Evolutionary conservation across 2,113 vertebrate genomes (phyloP).

Genomic region (Rhinoptilus africanus): DNA sequence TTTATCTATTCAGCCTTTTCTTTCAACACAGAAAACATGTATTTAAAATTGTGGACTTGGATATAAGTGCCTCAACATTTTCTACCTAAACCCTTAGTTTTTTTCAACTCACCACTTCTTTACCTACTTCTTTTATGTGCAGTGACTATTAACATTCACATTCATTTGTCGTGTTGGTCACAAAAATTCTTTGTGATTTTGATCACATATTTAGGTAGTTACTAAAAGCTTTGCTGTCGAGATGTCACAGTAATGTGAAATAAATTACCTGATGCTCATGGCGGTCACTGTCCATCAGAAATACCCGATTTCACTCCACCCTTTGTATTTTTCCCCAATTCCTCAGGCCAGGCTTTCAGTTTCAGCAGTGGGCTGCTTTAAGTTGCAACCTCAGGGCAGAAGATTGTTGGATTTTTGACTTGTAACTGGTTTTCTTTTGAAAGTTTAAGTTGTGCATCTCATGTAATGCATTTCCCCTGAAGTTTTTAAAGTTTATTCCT

Average conservation of each 20-base stretch:
- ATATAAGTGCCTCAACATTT: not conserved
- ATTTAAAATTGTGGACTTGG: not conserved
- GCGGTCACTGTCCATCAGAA: not conserved
- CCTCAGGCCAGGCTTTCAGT: not conserved
- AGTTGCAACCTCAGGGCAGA: not conserved
- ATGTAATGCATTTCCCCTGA: not conserved
- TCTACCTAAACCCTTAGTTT: not conserved
- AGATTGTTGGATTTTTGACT: accelerated
- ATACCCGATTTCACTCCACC: not conserved
- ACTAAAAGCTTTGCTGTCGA: not conserved
- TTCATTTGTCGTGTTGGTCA: not conserved
- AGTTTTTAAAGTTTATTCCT: not conserved
- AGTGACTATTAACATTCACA: not conserved
- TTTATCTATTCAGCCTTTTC: not conserved
- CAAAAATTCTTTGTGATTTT: not conserved
- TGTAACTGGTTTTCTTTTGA: not conserved
- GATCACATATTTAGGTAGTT: not conserved
- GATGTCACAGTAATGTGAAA: not conserved
- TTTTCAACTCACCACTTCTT: not conserved
- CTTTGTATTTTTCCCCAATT: not conserved
- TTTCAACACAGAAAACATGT: not conserved
- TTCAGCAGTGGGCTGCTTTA: not conserved
- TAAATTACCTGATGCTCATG: not conserved
- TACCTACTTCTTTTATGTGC: not conserved
- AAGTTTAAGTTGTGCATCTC: not conserved